Evolutionary conservation across 2,113 vertebrate species (phyloP), one percentile per base, ranked within the genome.

Genomic region (Siphamia tubifer): DNA sequence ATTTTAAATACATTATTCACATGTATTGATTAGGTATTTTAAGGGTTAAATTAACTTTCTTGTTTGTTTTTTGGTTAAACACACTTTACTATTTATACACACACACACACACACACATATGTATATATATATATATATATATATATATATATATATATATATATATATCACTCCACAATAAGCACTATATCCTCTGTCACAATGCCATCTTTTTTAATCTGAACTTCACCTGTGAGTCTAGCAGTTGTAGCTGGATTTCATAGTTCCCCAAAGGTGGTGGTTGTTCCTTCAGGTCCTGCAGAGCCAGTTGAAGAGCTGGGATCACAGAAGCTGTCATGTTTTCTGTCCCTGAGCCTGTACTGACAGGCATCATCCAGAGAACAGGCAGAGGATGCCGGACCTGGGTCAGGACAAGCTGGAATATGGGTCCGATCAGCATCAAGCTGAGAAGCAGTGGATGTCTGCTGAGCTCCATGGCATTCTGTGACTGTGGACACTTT

Each of bases 221-320:
- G 36, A 25, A 1, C 53, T 45, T 83, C 74, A 95, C 94, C 94
- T 94, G 90, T 0, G 90, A 87, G 78, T 93, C 88, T 3, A 90
- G 89, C 60, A 87, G 74, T 13, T 91, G 82, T 24, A 94, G 73
- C 55, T 93, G 89, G 13, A 95, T 65, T 57, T 92, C 86, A 8
- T 94, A 94, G 84, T 88, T 82, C 61, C 90, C 91, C 78, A 95
- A 24, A 5, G 92, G 92, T n/a, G 82, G 62, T 0, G 79, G 85
- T 17, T 92, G 91, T 13, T 67, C 87, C 64, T 76, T 61, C 52
- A 95, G 89, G 78, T 95, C 94, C 65, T 87, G 83, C 86, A 94
- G 76, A 49, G 93, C 94, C 79, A 94, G 75, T 31, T 74, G 81
- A 48, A 95, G 44, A 0, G 93, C 94, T 0, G 90, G 90, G 24